Conservation (phyloP, 2,888 invertebrate species). For the Drosophila silvestris region DNA sequence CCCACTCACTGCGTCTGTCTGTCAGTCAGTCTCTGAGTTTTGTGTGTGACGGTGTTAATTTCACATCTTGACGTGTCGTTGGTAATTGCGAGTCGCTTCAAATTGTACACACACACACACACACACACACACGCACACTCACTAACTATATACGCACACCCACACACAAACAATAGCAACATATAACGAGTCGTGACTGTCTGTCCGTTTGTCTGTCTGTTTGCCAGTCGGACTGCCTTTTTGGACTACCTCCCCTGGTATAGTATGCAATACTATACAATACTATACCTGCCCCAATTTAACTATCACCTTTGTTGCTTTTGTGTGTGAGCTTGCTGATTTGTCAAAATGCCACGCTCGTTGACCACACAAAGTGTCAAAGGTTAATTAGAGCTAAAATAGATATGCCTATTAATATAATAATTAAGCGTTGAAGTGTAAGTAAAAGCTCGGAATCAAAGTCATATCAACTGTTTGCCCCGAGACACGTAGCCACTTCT, state of each 20-base stretch:
- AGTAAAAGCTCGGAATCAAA: slow-evolving; percentile 53
- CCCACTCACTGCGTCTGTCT: slow-evolving; percentile 12
- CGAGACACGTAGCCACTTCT: slow-evolving; percentile 5
- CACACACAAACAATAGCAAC: slow-evolving; percentile 21
- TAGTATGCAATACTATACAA: neutral
- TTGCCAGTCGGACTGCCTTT: slow-evolving; percentile 24
- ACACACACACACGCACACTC: slow-evolving; percentile 10
- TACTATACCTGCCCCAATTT: slow-evolving; percentile 34
- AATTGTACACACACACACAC: slow-evolving; percentile 68
- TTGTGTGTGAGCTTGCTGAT: slow-evolving; percentile 65
- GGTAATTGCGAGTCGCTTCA: slow-evolving; percentile 80
- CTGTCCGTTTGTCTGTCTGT: slow-evolving; percentile 41
- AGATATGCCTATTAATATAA: slow-evolving; percentile 77
- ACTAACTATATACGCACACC: slow-evolving; percentile 2
- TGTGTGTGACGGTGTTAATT: slow-evolving; percentile 82
- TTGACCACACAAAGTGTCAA: slow-evolving; percentile 62
- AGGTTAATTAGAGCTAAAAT: slow-evolving; percentile 79
- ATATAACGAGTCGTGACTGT: slow-evolving; percentile 73
- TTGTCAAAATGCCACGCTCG: slow-evolving; percentile 70
- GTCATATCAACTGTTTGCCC: slow-evolving; percentile 40
- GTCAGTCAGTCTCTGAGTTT: slow-evolving; percentile 42
- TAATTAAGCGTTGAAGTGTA: slow-evolving; percentile 77
- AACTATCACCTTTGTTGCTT: slow-evolving; percentile 53
- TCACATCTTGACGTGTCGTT: slow-evolving; percentile 81
- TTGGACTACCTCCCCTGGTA: slow-evolving; percentile 32